These are phyloP conservation scores for Diorhabda sublineata DNA, from an alignment of 1,140 invertebrate species.

Conservation along the genomic window DNA sequence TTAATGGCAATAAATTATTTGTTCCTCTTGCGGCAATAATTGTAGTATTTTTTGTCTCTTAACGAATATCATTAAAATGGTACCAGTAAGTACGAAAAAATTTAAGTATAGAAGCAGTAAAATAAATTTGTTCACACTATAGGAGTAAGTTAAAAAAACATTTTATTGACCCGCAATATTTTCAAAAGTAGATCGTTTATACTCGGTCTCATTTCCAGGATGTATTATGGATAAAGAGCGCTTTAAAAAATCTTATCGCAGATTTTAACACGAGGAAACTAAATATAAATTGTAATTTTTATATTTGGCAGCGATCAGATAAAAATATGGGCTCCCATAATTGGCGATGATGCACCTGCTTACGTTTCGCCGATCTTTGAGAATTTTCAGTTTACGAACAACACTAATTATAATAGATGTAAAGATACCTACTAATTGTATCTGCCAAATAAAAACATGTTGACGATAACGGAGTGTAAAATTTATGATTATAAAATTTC, in stretches of 20 bases:
- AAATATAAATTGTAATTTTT: constrained; percentile 13
- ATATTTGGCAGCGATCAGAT: constrained; percentile 7
- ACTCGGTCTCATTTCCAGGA: constrained; percentile 4
- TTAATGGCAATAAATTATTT: too few relatives aligned
- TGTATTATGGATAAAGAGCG: constrained; percentile 7
- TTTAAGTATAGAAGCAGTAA: too few relatives aligned
- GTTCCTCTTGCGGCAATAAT: too few relatives aligned
- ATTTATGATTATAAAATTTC: not conserved
- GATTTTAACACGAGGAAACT: constrained; percentile 11
- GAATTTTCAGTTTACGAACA: constrained; percentile 10
- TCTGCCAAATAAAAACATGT: constrained; percentile 5
- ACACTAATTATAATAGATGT: constrained; percentile 5
- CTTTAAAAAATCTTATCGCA: constrained; percentile 11
- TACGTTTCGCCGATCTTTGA: constrained; percentile 8
- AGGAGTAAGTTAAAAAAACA: too few relatives aligned
- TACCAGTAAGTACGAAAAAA: too few relatives aligned
- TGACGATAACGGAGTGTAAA: not conserved
- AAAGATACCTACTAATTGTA: constrained; percentile 9
- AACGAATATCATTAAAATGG: too few relatives aligned
- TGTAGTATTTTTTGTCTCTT: too few relatives aligned
- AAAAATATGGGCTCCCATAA: constrained; percentile 3
- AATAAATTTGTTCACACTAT: too few relatives aligned
- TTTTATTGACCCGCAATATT: too few relatives aligned
- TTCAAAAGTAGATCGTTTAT: not conserved
- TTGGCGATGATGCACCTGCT: constrained; percentile 14